Percentiles rank a stretch among this genome's conserved stretches.
phyloP scores from a whole-genome alignment of 2,113 vertebrate species.

The rabbit (Oryctolagus cuniculus) region mOryCun1.1 NC_091435.1:99190001-99190500 shows the following conservation, averaged over 20 bases:
- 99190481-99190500: not conserved
- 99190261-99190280: not conserved
- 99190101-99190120: not conserved
- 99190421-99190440: constrained; percentile 47
- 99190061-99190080: not conserved
- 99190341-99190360: not conserved
- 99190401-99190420: constrained; percentile 19
- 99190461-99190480: constrained; percentile 30
- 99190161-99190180: constrained; percentile 37
- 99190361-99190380: not conserved
- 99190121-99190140: not conserved
- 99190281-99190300: not conserved
- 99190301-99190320: constrained; percentile 21
- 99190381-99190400: constrained; percentile 46
- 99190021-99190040: not conserved
- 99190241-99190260: constrained; percentile 27
- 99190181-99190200: not conserved
- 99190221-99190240: constrained; percentile 38
- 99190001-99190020: not conserved
- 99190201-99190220: not conserved
- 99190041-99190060: not conserved
- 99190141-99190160: not conserved
- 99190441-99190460: not conserved
- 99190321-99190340: constrained; percentile 15
- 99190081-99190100: not conserved